Evolutionary conservation across 2,888 invertebrate species (phyloP).

Genomic region (Coremacera marginata): DNA sequence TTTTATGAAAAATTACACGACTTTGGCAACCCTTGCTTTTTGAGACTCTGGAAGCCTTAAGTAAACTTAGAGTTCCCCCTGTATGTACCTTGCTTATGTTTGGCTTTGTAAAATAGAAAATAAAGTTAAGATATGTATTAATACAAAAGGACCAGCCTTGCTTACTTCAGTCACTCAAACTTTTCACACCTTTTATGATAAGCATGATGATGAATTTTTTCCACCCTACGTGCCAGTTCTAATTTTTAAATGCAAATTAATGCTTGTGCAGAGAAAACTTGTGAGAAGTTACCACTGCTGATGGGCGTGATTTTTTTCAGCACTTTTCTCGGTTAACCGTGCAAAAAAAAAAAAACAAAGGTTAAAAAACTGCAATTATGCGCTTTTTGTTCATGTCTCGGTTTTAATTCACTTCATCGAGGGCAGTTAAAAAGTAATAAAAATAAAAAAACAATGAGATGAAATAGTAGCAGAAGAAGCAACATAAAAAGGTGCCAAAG

Average conservation of each 20-base stretch:
- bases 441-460: background rate
- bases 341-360: conserved; percentile 36
- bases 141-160: background rate
- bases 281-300: conserved; percentile 37
- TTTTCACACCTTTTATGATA: conserved; percentile 64
- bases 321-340: background rate
- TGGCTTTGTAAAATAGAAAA: conserved; percentile 9
- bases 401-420: conserved; percentile 62
- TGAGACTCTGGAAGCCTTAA: background rate
- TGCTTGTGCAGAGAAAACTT: conserved; percentile 36
- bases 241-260: conserved; percentile 37
- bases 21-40: conserved; percentile 19
- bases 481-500: conserved; percentile 1
- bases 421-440: background rate
- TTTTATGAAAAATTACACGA: background rate
- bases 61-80: background rate
- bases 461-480: background rate
- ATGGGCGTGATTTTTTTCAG: background rate
- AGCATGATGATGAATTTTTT: conserved; percentile 51
- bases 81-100: background rate
- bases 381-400: conserved; percentile 45
- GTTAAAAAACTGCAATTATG: conserved; percentile 66
- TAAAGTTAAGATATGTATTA: conserved; percentile 6
- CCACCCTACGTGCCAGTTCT: background rate
- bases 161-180: conserved; percentile 57